Percentiles rank a stretch among this genome's conserved stretches.
Conservation (phyloP, 2,888 invertebrate species). For the Torymus auratus region DNA sequence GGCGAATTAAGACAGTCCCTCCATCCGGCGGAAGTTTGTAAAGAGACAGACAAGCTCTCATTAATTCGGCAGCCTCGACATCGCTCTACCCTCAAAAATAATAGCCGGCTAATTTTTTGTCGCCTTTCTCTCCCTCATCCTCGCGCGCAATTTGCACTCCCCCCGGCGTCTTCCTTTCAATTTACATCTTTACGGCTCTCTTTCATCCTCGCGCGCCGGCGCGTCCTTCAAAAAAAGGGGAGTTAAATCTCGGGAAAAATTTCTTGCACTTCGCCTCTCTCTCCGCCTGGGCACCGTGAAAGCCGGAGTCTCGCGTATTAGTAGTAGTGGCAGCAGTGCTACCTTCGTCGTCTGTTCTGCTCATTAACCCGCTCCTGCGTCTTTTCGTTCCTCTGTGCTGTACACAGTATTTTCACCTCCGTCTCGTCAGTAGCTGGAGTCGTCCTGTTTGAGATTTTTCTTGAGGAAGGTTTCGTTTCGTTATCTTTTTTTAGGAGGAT, state of each 20-base stretch:
- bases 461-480: too few species aligned
- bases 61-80: conserved; percentile 35
- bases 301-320: not conserved
- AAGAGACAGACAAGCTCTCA: conserved; percentile 41
- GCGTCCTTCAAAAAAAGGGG: conserved; percentile 34
- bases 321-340: not conserved
- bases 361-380: conserved; percentile 34
- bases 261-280: conserved; percentile 26
- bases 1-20: conserved; percentile 38
- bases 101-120: conserved; percentile 57
- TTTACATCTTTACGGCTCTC: conserved; percentile 53
- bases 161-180: conserved; percentile 52
- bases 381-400: not conserved
- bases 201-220: conserved; percentile 30
- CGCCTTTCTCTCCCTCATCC: conserved; percentile 5
- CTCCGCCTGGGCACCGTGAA: not conserved
- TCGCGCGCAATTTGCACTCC: conserved; percentile 16
- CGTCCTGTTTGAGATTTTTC: too few species aligned
- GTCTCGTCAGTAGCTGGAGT: too few species aligned
- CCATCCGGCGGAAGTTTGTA: conserved; percentile 17
- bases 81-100: conserved; percentile 48
- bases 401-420: not conserved
- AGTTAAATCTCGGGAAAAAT: conserved; percentile 52
- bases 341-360: conserved; percentile 12
- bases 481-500: too few species aligned